Percentiles rank a stretch among this genome's conserved stretches.
Conservation (phyloP, 2,888 invertebrate species). For the Ochropacha duplaris region DNA sequence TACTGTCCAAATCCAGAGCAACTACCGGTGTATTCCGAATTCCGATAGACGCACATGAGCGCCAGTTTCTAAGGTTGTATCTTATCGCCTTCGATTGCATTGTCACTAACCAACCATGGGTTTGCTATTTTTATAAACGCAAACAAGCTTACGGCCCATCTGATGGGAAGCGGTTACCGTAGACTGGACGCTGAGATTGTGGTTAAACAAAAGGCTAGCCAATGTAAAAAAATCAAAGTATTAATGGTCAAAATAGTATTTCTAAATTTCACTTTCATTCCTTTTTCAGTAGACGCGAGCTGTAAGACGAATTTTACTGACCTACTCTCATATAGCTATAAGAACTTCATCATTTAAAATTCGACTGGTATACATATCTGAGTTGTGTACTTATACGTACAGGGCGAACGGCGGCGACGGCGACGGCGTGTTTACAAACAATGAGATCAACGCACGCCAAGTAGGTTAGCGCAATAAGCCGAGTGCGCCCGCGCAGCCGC, state of each 20-base stretch:
- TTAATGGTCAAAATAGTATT: not conserved
- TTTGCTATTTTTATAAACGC: no score
- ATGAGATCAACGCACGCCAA: conserved; percentile 81
- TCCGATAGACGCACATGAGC: no score
- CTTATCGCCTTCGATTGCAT: no score
- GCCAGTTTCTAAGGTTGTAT: no score
- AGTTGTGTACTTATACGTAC: conserved; percentile 14
- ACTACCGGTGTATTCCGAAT: no score
- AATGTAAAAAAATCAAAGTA: no score
- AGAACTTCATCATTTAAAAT: not conserved
- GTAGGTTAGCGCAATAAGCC: conserved; percentile 74
- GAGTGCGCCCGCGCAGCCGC: conserved; percentile 41
- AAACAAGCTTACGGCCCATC: no score
- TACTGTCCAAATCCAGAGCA: no score
- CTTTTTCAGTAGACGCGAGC: not conserved
- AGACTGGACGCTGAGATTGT: no score
- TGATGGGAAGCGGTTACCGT: no score
- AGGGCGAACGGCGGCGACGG: conserved; percentile 45
- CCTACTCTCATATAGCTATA: not conserved
- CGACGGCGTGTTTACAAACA: conserved; percentile 82
- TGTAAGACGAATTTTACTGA: not conserved
- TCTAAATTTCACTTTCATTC: not conserved
- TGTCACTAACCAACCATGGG: no score
- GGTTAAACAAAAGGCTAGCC: no score
- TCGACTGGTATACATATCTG: conserved; percentile 7